Conservation (phyloP, 1,140 invertebrate genomes). For the Drosophila ficusphila region DNA sequence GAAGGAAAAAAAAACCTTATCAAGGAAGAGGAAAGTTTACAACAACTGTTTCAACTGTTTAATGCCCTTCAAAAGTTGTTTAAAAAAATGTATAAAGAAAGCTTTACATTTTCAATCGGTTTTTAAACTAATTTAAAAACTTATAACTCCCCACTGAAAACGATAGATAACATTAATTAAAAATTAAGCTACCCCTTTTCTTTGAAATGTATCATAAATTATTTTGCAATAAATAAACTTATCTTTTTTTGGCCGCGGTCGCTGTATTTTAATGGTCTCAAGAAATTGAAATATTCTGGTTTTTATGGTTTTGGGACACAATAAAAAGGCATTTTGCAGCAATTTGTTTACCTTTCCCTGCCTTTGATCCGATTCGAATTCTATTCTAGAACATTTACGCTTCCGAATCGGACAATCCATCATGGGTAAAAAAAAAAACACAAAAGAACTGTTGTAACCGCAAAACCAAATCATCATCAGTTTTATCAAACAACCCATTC, state of each 20-base stretch:
- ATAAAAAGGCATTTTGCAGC: background rate
- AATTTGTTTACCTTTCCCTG: conserved; percentile 8
- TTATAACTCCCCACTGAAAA: background rate
- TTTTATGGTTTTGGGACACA: conserved; percentile 17
- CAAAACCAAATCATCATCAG: conserved; percentile 48
- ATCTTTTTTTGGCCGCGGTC: conserved; percentile 11
- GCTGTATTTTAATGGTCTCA: conserved; percentile 17
- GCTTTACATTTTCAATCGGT: too few relatives aligned
- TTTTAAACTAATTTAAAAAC: background rate
- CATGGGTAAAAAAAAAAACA: background rate
- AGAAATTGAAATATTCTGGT: conserved; percentile 20
- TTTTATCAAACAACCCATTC: conserved; percentile 45
- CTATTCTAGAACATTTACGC: background rate
- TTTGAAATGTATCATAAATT: conserved; percentile 6
- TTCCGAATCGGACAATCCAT: background rate
- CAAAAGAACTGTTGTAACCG: conserved; percentile 4
- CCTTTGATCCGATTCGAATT: background rate
- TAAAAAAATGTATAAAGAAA: background rate
- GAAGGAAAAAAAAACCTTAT: conserved; percentile 6
- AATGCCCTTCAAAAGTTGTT: conserved; percentile 18
- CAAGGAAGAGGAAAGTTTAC: background rate
- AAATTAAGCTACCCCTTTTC: too few relatives aligned
- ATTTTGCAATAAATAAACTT: conserved; percentile 11
- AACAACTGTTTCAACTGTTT: background rate
- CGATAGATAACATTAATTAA: background rate